Conservation (phyloP, 1,140 invertebrate genomes). For the Lordiphosa stackelbergi region DNA sequence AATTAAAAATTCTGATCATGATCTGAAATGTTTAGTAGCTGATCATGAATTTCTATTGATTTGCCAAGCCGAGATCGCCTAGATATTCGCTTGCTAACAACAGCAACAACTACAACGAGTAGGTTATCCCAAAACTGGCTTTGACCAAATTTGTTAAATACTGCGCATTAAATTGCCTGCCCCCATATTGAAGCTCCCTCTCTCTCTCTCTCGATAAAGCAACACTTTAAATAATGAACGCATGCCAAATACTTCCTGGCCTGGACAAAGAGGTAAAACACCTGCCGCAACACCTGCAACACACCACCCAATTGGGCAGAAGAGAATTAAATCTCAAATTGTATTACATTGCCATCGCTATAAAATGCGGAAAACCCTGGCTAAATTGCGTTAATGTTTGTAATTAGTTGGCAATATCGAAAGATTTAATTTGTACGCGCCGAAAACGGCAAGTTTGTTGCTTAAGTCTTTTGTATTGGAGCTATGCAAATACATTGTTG, state of each 20-base stretch:
- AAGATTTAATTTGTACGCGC: conserved; percentile 42
- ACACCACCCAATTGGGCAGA: conserved; percentile 54
- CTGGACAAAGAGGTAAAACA: conserved; percentile 54
- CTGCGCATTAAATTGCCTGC: conserved; percentile 50
- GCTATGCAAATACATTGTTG: conserved; percentile 66
- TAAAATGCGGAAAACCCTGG: conserved; percentile 38
- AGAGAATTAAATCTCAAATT: conserved; percentile 59
- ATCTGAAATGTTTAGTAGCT: conserved; percentile 26
- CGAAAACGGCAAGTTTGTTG: conserved; percentile 62
- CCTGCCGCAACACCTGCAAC: conserved; percentile 54
- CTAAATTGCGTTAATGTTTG: conserved; percentile 67
- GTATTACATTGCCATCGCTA: conserved; percentile 16
- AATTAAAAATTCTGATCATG: conserved; percentile 15
- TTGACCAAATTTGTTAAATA: conserved; percentile 58
- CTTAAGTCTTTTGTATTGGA: conserved; percentile 63
- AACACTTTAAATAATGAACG: conserved; percentile 55
- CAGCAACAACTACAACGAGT: conserved; percentile 20
- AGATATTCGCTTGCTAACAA: conserved; percentile 5
- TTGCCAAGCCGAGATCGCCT: conserved; percentile 18
- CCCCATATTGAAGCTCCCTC: neutral
- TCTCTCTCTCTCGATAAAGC: conserved; percentile 15
- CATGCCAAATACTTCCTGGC: conserved; percentile 64
- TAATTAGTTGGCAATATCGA: conserved; percentile 73
- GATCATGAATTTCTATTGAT: conserved; percentile 11
- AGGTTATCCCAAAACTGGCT: conserved; percentile 28